phyloP scores from a whole-genome alignment of 2,113 vertebrate genomes.

The Setophaga petechia region DNA sequence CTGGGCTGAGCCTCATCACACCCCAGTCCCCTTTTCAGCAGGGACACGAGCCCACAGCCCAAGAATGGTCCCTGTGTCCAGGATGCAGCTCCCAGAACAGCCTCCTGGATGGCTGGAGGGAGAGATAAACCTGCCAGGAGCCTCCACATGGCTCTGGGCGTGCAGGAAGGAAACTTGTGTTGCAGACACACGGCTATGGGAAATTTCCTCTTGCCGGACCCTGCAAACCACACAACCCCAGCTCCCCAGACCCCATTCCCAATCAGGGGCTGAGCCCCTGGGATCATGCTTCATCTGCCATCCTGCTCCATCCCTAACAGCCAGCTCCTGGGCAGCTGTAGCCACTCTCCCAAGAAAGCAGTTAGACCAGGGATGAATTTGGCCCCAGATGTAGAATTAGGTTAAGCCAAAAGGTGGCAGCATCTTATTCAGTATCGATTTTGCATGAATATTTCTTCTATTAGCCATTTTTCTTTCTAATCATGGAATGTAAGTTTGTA shows the following conservation, averaged over 20 bases:
- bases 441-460: slow-evolving; percentile 13
- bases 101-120: background rate
- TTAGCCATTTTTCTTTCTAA: slow-evolving; percentile 47
- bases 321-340: background rate
- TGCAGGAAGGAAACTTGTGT: background rate
- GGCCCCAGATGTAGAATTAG: slow-evolving; percentile 27
- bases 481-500: slow-evolving; percentile 37
- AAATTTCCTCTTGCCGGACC: background rate
- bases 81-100: background rate
- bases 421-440: slow-evolving; percentile 22
- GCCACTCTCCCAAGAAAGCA: background rate
- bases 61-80: background rate
- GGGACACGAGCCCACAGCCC: background rate
- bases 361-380: background rate
- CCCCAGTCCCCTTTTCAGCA: background rate
- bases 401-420: slow-evolving; percentile 62
- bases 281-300: rapidly evolving
- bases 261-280: background rate
- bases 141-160: background rate
- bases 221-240: background rate
- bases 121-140: background rate
- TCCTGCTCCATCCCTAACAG: background rate
- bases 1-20: background rate
- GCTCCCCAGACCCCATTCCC: too few species aligned
- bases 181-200: background rate